phyloP scores from a whole-genome alignment of 2,888 invertebrate species.

The Phengaris alcon region DNA sequence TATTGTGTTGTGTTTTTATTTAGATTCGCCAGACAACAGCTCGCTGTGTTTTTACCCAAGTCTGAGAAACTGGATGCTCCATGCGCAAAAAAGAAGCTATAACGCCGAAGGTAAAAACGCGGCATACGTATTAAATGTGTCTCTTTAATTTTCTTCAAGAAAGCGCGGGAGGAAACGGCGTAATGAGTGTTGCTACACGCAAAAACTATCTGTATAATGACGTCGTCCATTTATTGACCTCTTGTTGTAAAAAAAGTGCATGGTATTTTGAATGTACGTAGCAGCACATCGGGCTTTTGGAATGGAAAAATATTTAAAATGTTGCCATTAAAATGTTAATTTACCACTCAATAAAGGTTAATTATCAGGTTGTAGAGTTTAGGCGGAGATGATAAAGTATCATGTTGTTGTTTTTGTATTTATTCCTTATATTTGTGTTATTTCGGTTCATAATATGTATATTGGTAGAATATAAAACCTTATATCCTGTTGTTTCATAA shows the following conservation, averaged over 20 bases:
- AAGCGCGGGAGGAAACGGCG: conserved; percentile 76
- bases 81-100: conserved; percentile 65
- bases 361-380: background rate
- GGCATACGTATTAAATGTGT: conserved; percentile 75
- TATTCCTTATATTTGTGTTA: too few species aligned
- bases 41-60: conserved; percentile 60
- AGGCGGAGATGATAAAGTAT: too few species aligned
- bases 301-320: background rate
- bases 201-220: conserved; percentile 73
- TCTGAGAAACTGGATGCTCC: conserved; percentile 63
- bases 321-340: conserved; percentile 11
- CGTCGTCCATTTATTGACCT: conserved; percentile 51
- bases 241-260: conserved; percentile 61
- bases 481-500: too few species aligned
- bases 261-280: conserved; percentile 57
- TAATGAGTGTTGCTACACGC: conserved; percentile 72
- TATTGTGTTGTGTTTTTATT: conserved; percentile 65
- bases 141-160: conserved; percentile 78
- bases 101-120: conserved; percentile 63
- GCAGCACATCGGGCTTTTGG: conserved; percentile 35
- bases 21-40: conserved; percentile 49
- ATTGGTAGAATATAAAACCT: too few species aligned
- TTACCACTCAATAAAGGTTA: conserved; percentile 27
- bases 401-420: too few species aligned
- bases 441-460: too few species aligned